Percentiles rank a stretch among this genome's conserved stretches.
These are phyloP conservation scores for Otocyon megalotis DNA, from an alignment of 2,113 vertebrate species.

Conservation along the genomic window DNA sequence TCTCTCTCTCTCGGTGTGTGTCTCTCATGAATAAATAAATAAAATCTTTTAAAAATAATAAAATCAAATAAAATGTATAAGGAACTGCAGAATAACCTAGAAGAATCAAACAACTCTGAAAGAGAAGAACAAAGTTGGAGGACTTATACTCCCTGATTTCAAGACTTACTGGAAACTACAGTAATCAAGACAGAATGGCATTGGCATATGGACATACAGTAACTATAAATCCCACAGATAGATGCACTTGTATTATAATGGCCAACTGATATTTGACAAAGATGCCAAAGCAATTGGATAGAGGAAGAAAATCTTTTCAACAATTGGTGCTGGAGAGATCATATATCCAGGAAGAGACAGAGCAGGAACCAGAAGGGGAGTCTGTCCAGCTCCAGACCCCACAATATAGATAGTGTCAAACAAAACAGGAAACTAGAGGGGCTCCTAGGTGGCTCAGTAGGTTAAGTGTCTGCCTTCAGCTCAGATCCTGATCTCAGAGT, in stretches of 20 bases:
- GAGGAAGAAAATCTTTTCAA: conserved; percentile 15
- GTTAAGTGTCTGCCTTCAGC: too few species aligned
- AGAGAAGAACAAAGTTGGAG: not conserved
- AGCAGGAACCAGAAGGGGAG: not conserved
- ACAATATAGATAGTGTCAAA: not conserved
- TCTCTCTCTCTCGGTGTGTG: too few species aligned
- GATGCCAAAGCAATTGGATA: not conserved
- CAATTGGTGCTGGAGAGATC: not conserved
- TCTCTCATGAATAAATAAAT: too few species aligned
- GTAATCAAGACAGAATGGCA: not conserved
- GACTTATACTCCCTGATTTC: not conserved
- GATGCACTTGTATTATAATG: not conserved
- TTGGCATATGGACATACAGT: not conserved
- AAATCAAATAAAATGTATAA: not conserved
- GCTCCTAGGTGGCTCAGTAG: too few species aligned
- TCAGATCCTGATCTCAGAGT: too few species aligned
- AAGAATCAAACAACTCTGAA: conserved; percentile 4
- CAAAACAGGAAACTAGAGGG: not conserved
- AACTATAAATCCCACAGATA: not conserved
- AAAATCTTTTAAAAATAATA: too few species aligned
- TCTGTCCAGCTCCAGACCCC: not conserved
- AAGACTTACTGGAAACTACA: not conserved
- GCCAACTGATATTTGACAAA: not conserved
- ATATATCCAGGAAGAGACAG: not conserved
- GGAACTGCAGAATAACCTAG: not conserved